phyloP scores from a whole-genome alignment of 2,888 invertebrate species.

The Resseliella maxima region DNA sequence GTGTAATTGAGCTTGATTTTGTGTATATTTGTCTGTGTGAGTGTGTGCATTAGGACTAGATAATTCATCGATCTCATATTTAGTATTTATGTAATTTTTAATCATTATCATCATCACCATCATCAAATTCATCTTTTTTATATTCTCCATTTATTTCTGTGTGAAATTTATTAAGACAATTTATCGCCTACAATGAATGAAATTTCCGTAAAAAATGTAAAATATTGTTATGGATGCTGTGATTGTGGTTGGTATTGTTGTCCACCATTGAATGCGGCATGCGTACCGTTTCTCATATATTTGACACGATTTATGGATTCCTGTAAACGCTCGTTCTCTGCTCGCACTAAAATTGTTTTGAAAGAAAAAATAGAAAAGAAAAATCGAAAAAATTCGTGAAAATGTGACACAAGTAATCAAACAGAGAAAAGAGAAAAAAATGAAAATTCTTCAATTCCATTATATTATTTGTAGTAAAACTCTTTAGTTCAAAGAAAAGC shows the following conservation, averaged over 20 bases:
- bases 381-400: background rate
- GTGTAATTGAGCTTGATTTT: no score
- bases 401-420: background rate
- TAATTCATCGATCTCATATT: background rate
- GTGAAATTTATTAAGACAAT: slow-evolving; percentile 30
- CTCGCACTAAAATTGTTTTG: slow-evolving; percentile 30
- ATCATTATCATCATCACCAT: no score
- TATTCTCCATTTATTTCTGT: background rate
- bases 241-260: slow-evolving; percentile 46
- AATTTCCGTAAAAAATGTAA: slow-evolving; percentile 21
- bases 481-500: no score
- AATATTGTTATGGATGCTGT: slow-evolving; percentile 53
- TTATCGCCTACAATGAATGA: slow-evolving; percentile 29
- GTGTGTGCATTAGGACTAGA: background rate
- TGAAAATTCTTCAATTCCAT: no score
- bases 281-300: slow-evolving; percentile 66
- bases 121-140: background rate
- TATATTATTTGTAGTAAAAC: no score
- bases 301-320: slow-evolving; percentile 67
- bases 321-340: slow-evolving; percentile 33
- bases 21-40: background rate
- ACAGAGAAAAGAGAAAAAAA: no score
- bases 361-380: background rate
- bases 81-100: background rate
- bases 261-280: slow-evolving; percentile 61